phyloP scores from a whole-genome alignment of 2,797 vertebrate species.

The Rhinoraja longicauda region DNA sequence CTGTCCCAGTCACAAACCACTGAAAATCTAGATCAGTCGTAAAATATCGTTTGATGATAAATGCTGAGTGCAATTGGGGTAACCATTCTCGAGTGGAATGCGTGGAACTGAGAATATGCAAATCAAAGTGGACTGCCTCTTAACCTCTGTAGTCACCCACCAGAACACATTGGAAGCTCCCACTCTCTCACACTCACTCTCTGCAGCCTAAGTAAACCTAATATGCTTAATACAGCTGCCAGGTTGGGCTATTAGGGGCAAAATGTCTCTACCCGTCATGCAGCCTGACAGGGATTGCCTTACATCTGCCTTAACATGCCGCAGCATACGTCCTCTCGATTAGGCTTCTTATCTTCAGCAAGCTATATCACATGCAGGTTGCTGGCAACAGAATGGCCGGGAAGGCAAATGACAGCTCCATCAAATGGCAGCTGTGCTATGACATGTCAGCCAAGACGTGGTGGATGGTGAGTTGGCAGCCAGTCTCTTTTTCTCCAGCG shows the following conservation, averaged over 20 bases:
- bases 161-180: neutral
- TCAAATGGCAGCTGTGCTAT: slow-evolving; percentile 86
- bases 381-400: slow-evolving; percentile 29
- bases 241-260: slow-evolving; percentile 36
- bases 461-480: slow-evolving; percentile 83
- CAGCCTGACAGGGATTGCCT: neutral
- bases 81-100: slow-evolving; percentile 36
- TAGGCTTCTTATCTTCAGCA: neutral
- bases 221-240: slow-evolving; percentile 38
- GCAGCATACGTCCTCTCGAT: neutral
- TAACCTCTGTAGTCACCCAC: slow-evolving; percentile 29
- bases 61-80: slow-evolving; percentile 33
- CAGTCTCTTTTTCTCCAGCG: slow-evolving; percentile 56
- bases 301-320: neutral
- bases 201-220: slow-evolving; percentile 20
- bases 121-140: slow-evolving; percentile 36
- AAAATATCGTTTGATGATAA: slow-evolving; percentile 39
- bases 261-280: slow-evolving; percentile 39
- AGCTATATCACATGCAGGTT: slow-evolving; percentile 48
- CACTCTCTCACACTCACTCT: slow-evolving; percentile 30
- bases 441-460: slow-evolving; percentile 77
- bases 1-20: slow-evolving; percentile 38
- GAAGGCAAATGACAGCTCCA: slow-evolving; percentile 47
- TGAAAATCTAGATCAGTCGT: slow-evolving; percentile 36
- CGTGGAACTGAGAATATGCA: slow-evolving; percentile 33